phyloP scores from a whole-genome alignment of 2,797 vertebrate genomes.

The Myiotriccus ornatus region DNA sequence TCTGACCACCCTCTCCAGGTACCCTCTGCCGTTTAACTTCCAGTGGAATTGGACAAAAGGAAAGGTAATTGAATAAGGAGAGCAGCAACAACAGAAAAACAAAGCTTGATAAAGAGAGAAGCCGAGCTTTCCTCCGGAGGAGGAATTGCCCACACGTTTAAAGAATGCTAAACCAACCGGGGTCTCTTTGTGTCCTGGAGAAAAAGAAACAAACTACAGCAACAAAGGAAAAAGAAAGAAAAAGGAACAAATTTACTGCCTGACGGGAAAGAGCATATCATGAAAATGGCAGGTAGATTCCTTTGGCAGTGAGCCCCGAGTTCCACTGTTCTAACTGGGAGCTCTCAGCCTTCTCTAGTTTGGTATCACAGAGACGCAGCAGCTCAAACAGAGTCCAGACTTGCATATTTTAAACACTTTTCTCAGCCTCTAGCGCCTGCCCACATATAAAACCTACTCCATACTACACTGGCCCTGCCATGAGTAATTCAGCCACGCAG shows the following conservation, averaged over 20 bases:
- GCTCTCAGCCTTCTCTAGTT: background rate
- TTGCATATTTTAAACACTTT: background rate
- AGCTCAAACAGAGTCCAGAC: background rate
- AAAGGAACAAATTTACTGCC: background rate
- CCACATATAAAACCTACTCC: background rate
- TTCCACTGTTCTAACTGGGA: background rate
- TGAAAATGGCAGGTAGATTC: background rate
- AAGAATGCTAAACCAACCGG: background rate
- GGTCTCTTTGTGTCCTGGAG: background rate
- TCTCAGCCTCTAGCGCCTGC: background rate
- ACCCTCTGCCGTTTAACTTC: background rate
- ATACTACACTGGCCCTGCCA: background rate
- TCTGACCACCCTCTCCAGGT: background rate
- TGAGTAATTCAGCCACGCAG: background rate
- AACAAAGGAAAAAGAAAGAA: background rate
- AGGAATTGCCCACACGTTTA: background rate
- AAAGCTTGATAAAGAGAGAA: background rate
- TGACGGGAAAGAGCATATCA: background rate
- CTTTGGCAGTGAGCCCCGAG: accelerated
- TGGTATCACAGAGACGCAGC: background rate
- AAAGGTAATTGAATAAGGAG: background rate
- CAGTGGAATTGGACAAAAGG: background rate
- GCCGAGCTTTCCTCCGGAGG: accelerated
- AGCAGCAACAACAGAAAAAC: background rate
- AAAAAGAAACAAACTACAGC: background rate